These are phyloP conservation scores for Nemopilema nomurai DNA, from an alignment of 30 jellyfish, hydroid and myxozoan genomes.

Conservation along the genomic window DNA sequence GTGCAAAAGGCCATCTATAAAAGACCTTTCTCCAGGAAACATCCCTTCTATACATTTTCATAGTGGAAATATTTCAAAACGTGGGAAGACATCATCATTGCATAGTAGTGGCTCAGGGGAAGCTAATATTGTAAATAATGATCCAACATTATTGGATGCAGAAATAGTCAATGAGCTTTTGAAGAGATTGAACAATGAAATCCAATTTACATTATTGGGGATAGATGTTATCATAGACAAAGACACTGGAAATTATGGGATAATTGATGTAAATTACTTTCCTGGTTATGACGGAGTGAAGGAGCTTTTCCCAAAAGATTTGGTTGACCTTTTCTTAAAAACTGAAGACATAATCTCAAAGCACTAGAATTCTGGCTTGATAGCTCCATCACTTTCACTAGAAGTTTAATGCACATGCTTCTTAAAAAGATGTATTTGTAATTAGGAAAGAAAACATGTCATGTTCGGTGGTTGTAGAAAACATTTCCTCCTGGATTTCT, in stretches of 20 bases:
- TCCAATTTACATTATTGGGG: constrained; percentile 73
- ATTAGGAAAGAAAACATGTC: too few relatives aligned
- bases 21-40: constrained; percentile 65
- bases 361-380: too few relatives aligned
- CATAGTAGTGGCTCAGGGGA: constrained; percentile 37
- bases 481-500: too few relatives aligned
- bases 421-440: too few relatives aligned
- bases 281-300: constrained; percentile 96
- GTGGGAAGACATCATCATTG: constrained; percentile 43
- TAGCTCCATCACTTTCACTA: too few relatives aligned
- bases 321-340: constrained; percentile 45
- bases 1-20: constrained; percentile 94
- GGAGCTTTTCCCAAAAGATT: constrained; percentile 66
- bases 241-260: constrained; percentile 80
- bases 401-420: too few relatives aligned
- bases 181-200: constrained; percentile 30
- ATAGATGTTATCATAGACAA: constrained; percentile 80
- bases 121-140: constrained; percentile 12
- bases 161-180: constrained; percentile 74
- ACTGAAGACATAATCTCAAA: not conserved
- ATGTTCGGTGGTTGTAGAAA: too few relatives aligned
- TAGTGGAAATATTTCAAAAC: constrained; percentile 80
- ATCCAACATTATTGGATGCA: constrained; percentile 68
- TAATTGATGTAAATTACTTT: constrained; percentile 86
- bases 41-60: constrained; percentile 59